Conservation (phyloP, 1,140 invertebrate species). For the Drosophila bocki region DNA sequence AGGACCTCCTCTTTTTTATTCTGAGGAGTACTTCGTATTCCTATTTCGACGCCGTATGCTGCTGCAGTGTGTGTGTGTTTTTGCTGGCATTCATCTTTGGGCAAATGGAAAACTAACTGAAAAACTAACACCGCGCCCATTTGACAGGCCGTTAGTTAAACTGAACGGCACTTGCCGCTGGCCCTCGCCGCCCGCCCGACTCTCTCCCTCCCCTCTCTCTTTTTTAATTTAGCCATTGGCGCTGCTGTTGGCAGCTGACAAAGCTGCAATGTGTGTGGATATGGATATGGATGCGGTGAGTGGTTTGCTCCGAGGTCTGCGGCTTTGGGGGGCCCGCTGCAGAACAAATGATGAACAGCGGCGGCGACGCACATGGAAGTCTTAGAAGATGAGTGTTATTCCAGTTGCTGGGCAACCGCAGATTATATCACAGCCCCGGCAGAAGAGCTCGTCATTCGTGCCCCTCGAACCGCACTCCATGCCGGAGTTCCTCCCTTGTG, state of each 20-base stretch:
- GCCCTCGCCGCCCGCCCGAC: conserved; percentile 3
- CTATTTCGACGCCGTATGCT: conserved; percentile 16
- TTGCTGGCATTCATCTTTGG: conserved; percentile 51
- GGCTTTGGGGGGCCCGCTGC: conserved; percentile 3
- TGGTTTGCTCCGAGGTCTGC: conserved; percentile 16
- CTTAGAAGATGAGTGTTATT: conserved; percentile 46
- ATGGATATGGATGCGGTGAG: conserved; percentile 28
- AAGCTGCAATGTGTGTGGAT: conserved; percentile 53
- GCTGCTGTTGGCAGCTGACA: conserved; percentile 52
- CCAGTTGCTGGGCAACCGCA: conserved; percentile 51
- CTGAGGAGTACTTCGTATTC: conserved; percentile 20
- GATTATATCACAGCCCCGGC: conserved; percentile 74
- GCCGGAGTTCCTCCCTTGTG: conserved; percentile 4
- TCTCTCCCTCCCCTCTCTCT: background rate
- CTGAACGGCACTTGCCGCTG: conserved; percentile 56
- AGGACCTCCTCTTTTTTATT: conserved; percentile 51
- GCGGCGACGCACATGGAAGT: conserved; percentile 40
- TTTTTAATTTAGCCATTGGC: conserved; percentile 73
- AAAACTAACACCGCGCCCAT: conserved; percentile 49
- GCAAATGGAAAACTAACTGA: conserved; percentile 58
- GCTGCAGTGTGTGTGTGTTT: conserved; percentile 16
- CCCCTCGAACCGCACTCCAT: background rate
- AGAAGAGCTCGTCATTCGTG: conserved; percentile 38
- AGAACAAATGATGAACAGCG: conserved; percentile 32
- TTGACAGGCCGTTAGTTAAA: conserved; percentile 59